Evolutionary conservation across 2,113 vertebrate genomes (phyloP), one percentile per base, ranked within the genome.

Genomic region (Lagopus leucura): DNA sequence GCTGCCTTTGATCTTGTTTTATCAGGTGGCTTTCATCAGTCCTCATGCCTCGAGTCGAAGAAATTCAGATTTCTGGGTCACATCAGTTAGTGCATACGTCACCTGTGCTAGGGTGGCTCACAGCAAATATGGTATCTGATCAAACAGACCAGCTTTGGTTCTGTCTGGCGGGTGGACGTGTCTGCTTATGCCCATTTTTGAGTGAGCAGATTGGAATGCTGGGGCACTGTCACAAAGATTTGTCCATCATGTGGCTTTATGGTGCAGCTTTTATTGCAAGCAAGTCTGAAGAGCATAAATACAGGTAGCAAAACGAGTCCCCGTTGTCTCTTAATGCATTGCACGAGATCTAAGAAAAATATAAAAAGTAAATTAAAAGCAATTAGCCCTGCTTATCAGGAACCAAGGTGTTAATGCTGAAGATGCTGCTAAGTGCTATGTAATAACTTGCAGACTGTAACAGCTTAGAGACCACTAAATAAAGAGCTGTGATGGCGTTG

Each of bases 1-100:
- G 11, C 69, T 87, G 74, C 67, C 48, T 95, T 89, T 95, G 65
- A 90, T 91, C 58, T 79, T 67, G 30, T 74, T 88, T 81, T 92
- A 74, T 82, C 87, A 82, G 80, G 34, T 90, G 63, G 38, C 64
- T 90, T 90, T 74, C 58, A 45, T 77, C 74, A 30, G 32, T 25
- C 36, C 72, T 38, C 16, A 34, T 10, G 16, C 82, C 65, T 90
- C 52, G 13, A n/a, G 38, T 86, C 81, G 36, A 82, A 91, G 76
- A 34, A 83, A 82, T 84, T 82, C 8, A 14, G 16, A 11, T 86
- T 91, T 84, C 61, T 94, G 82, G 66, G 70, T 82, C 66, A 13
- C 21, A 14, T 38, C 22, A 25, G 48, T 48, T 70, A 40, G 16
- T 19, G 60, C 27, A 21, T 42, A 4, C 11, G 30, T 69, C 69